Percentiles rank a stretch among this genome's conserved stretches.
Conservation (phyloP, 30 jellyfish, hydroid and myxozoan genomes). For the Pseudorhiza aurosa region DNA sequence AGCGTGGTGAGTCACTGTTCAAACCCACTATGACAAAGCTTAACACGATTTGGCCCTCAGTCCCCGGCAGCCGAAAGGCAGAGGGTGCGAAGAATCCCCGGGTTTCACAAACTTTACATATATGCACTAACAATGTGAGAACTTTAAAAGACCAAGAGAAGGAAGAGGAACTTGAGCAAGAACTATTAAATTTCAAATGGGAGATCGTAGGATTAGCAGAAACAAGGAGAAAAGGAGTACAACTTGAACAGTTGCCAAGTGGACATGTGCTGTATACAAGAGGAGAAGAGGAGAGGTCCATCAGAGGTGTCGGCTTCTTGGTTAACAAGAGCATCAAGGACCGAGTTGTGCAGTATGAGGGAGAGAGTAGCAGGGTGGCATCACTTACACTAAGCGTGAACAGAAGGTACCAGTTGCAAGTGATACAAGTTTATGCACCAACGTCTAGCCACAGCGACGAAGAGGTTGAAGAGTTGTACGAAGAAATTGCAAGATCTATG, state of each 20-base stretch:
- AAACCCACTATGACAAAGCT: constrained; percentile 38
- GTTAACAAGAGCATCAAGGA: constrained; percentile 50
- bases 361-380: constrained; percentile 47
- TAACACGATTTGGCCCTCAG: constrained; percentile 63
- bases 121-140: constrained; percentile 55
- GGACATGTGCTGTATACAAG: constrained; percentile 51
- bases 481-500: constrained; percentile 28
- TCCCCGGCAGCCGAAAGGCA: constrained; percentile 76
- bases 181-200: constrained; percentile 35
- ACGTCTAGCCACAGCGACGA: constrained; percentile 60
- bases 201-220: constrained; percentile 40
- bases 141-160: constrained; percentile 35
- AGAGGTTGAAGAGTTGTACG: constrained; percentile 61
- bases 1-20: constrained; percentile 64
- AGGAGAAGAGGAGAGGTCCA: constrained; percentile 37
- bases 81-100: constrained; percentile 76
- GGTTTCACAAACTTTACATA: constrained; percentile 19
- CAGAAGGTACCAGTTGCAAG: constrained; percentile 57
- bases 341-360: constrained; percentile 40
- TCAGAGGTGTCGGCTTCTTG: constrained; percentile 52
- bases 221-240: constrained; percentile 56
- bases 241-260: constrained; percentile 45
- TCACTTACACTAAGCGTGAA: constrained; percentile 48
- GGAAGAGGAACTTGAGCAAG: constrained; percentile 8
- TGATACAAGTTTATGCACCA: constrained; percentile 54